These are phyloP conservation scores for Crenichthys baileyi DNA, from an alignment of 2,797 vertebrate species.

Conservation along the genomic window DNA sequence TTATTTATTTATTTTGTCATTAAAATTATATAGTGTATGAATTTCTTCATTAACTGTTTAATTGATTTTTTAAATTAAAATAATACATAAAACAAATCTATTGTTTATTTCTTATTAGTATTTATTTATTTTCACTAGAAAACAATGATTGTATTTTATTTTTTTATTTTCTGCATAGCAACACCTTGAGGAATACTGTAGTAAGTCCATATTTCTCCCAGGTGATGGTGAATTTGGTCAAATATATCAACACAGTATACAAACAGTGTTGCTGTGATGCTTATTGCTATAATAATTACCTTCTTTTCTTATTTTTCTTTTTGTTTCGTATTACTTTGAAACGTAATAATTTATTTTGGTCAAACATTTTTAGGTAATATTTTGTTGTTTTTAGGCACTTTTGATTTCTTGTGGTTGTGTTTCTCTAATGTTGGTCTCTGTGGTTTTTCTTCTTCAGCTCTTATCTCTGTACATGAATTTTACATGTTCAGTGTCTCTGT, in stretches of 20 bases:
- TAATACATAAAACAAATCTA: too few relatives aligned
- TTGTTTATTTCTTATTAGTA: neutral
- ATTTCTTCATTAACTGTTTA: too few relatives aligned
- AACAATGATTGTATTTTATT: neutral
- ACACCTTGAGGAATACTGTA: neutral
- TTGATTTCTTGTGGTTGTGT: neutral
- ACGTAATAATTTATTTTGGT: too few relatives aligned
- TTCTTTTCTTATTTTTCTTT: neutral
- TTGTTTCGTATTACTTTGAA: neutral
- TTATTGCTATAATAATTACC: neutral
- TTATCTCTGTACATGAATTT: neutral
- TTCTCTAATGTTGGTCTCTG: neutral
- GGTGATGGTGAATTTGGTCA: too few relatives aligned
- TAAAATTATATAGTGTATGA: too few relatives aligned
- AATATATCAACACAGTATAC: too few relatives aligned
- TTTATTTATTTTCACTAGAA: neutral
- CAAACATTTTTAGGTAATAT: too few relatives aligned
- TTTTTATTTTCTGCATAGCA: neutral
- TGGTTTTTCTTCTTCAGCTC: neutral
- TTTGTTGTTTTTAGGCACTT: neutral
- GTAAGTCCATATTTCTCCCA: too few relatives aligned
- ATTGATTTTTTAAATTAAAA: too few relatives aligned
- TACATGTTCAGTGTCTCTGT: neutral
- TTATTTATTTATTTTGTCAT: too few relatives aligned
- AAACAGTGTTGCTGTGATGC: too few relatives aligned